Evolutionary conservation across 2,888 invertebrate genomes (phyloP).

Genomic region (Dasypogon diadema): DNA sequence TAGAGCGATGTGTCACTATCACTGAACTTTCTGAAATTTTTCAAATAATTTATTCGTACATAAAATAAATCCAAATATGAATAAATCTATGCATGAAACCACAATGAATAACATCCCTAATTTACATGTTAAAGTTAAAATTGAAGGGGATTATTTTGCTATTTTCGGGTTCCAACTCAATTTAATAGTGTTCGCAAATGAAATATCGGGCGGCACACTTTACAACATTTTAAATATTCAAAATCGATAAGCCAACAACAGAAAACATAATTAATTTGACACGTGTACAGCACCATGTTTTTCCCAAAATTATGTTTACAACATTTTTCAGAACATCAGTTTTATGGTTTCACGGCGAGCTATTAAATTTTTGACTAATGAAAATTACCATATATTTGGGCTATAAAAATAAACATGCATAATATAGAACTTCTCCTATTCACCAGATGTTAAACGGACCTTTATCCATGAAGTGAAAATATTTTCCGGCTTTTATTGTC

Average conservation of each 20-base stretch:
- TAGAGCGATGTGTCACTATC: too few relatives aligned
- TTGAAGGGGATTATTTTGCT: too few relatives aligned
- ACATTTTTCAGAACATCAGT: conserved; percentile 8
- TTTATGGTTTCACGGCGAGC: conserved; percentile 3
- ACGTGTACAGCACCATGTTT: conserved; percentile 18
- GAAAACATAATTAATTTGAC: conserved; percentile 35
- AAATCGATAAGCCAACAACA: conserved; percentile 19
- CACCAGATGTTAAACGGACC: neutral
- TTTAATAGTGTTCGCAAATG: too few relatives aligned
- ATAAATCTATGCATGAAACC: too few relatives aligned
- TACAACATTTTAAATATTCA: conserved; percentile 34
- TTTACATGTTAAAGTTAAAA: too few relatives aligned
- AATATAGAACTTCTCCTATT: neutral
- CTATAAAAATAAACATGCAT: neutral
- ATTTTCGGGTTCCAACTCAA: too few relatives aligned
- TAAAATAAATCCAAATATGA: too few relatives aligned
- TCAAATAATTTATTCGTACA: too few relatives aligned
- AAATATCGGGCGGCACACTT: too few relatives aligned
- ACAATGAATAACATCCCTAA: too few relatives aligned
- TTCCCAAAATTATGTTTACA: conserved; percentile 22
- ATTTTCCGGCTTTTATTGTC: conserved; percentile 14
- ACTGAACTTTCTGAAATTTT: too few relatives aligned
- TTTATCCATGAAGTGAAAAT: neutral
- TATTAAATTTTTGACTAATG: neutral
- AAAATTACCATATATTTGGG: neutral